Percentiles rank a stretch among this genome's conserved stretches.
Conservation (phyloP, 2,888 invertebrate genomes). For the Idaea biselata region DNA sequence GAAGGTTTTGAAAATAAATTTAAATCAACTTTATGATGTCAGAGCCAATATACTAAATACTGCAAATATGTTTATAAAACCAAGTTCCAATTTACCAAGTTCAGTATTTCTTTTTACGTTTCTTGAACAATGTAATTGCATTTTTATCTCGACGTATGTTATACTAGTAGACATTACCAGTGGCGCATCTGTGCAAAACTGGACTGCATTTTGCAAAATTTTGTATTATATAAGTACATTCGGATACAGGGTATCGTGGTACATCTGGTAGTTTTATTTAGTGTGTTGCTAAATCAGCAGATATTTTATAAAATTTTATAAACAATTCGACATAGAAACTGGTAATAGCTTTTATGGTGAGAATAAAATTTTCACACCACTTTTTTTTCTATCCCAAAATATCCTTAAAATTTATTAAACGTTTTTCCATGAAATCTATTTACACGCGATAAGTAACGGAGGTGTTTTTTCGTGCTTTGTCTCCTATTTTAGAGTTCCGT, state of each 20-base stretch:
- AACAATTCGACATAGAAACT: background rate
- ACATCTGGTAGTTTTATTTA: background rate
- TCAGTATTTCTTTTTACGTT: no score
- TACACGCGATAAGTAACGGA: background rate
- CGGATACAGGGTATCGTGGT: background rate
- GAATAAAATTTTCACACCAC: background rate
- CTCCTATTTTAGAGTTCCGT: background rate
- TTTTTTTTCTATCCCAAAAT: background rate
- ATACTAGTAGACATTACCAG: no score
- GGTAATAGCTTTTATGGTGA: background rate
- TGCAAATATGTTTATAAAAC: no score
- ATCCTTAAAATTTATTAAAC: background rate
- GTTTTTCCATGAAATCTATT: slow-evolving; percentile 1
- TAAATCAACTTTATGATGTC: no score
- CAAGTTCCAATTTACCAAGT: no score
- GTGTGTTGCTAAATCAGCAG: background rate
- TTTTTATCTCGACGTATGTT: no score
- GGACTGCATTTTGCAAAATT: no score
- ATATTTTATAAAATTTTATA: background rate
- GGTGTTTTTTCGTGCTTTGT: background rate
- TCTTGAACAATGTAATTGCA: no score
- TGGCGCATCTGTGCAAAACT: no score
- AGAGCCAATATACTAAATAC: no score
- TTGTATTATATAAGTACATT: no score
- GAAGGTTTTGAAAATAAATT: no score